phyloP scores from a whole-genome alignment of 1,140 invertebrate species.

The Campoletis sonorensis region DNA sequence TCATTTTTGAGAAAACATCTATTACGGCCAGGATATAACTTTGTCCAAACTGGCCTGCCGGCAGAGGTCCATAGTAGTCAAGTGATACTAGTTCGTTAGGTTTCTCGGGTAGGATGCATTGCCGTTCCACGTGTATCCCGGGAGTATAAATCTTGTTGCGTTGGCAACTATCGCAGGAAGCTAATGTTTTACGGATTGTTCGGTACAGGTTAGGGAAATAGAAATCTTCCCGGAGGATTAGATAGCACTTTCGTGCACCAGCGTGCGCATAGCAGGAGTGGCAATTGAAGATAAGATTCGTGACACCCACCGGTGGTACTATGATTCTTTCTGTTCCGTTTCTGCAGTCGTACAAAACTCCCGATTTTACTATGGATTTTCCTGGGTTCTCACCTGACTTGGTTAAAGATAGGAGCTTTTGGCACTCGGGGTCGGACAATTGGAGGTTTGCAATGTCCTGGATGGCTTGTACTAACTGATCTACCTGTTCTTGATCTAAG shows the following conservation, averaged over 20 bases:
- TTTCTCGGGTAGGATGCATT: conserved; percentile 30
- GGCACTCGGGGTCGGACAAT: no score
- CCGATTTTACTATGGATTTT: no score
- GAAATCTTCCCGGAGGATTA: background rate
- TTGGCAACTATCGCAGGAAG: background rate
- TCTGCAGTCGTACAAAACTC: background rate
- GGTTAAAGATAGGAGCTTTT: no score
- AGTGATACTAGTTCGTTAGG: no score
- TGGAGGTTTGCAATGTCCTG: no score
- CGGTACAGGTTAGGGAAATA: background rate
- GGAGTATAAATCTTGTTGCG: background rate
- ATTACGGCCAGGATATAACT: background rate
- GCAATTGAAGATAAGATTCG: background rate
- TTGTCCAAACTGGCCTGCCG: background rate
- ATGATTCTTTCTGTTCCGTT: background rate
- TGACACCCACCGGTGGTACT: background rate
- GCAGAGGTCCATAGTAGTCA: background rate
- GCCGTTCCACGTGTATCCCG: background rate
- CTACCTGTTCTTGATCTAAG: no score
- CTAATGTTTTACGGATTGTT: background rate
- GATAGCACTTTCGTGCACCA: background rate
- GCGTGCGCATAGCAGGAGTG: background rate
- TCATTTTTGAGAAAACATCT: conserved; percentile 11
- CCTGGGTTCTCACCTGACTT: no score
- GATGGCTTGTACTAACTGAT: no score